These are phyloP conservation scores for Ceratina calcarata DNA, from an alignment of 1,140 invertebrate species.

Conservation along the genomic window DNA sequence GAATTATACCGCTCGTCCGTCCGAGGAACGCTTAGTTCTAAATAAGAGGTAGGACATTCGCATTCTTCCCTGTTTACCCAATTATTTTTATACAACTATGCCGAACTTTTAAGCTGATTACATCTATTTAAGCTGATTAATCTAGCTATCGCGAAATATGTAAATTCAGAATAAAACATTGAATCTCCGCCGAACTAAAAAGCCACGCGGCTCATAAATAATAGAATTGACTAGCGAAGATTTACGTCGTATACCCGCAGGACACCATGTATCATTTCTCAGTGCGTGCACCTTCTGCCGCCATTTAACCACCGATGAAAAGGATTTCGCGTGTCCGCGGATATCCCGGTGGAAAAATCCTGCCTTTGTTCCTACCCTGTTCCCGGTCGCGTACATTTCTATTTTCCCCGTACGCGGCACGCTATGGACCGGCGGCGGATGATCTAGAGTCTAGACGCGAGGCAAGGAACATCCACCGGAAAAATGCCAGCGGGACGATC, in stretches of 20 bases:
- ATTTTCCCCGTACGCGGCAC: constrained; percentile 12
- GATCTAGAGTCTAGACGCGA: constrained; percentile 32
- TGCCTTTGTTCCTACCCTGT: constrained; percentile 34
- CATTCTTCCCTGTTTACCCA: too few species aligned
- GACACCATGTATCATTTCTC: background rate
- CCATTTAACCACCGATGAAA: constrained; percentile 7
- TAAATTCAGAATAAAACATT: background rate
- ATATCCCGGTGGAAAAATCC: background rate
- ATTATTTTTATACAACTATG: background rate
- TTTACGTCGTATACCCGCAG: background rate
- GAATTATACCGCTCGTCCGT: constrained; percentile 4
- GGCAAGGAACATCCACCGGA: background rate
- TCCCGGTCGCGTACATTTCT: constrained; percentile 20
- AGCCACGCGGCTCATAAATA: background rate
- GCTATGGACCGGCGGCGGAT: background rate
- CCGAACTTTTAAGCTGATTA: background rate
- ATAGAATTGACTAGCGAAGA: background rate
- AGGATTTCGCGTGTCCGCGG: constrained; percentile 10
- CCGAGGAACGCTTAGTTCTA: background rate
- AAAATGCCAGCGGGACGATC: constrained; percentile 49
- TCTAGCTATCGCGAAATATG: background rate
- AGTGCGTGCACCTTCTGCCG: background rate
- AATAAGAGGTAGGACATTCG: too few species aligned
- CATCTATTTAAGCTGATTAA: too few species aligned
- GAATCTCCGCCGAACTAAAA: background rate